Conservation (phyloP, 2,888 invertebrate genomes). For the Megaustenia siamemsis region DNA sequence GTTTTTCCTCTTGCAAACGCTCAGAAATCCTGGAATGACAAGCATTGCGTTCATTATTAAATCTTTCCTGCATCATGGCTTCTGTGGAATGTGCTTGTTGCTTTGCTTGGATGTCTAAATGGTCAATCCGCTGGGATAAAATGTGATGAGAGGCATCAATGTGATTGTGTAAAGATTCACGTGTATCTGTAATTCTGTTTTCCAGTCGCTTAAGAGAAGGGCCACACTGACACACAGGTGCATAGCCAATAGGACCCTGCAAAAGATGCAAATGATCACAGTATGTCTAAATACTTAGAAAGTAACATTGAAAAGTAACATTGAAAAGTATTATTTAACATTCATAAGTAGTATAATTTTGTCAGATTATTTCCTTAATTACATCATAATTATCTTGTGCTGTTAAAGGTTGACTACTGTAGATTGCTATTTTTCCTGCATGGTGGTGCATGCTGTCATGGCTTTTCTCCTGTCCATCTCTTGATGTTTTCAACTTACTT, state of each 20-base stretch:
- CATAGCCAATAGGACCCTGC: constrained; percentile 89
- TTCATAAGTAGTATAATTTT: no score
- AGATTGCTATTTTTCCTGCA: no score
- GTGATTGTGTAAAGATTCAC: constrained; percentile 88
- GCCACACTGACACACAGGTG: constrained; percentile 90
- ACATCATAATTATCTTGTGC: no score
- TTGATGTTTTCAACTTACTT: no score
- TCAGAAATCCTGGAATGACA: constrained; percentile 85
- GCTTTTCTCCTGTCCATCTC: no score
- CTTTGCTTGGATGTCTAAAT: constrained; percentile 84
- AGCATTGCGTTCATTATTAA: constrained; percentile 84
- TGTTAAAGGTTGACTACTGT: no score
- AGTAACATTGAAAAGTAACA: no score
- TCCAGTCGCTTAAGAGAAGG: constrained; percentile 94
- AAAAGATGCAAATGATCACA: background rate
- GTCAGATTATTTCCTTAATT: no score
- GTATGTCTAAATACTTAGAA: no score
- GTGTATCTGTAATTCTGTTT: constrained; percentile 87
- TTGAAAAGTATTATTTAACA: no score
- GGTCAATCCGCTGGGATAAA: constrained; percentile 87
- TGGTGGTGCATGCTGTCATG: no score
- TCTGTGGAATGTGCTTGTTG: constrained; percentile 74
- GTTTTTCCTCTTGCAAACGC: constrained; percentile 83
- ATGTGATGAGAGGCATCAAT: constrained; percentile 88
- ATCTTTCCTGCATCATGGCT: constrained; percentile 82